A percentile compares a stretch with the other conserved stretches of the same genome.
These are phyloP conservation scores for Patiria pectinifera DNA, from an alignment of 53 echinoderm and acorn worm species.

Conservation along the genomic window DNA sequence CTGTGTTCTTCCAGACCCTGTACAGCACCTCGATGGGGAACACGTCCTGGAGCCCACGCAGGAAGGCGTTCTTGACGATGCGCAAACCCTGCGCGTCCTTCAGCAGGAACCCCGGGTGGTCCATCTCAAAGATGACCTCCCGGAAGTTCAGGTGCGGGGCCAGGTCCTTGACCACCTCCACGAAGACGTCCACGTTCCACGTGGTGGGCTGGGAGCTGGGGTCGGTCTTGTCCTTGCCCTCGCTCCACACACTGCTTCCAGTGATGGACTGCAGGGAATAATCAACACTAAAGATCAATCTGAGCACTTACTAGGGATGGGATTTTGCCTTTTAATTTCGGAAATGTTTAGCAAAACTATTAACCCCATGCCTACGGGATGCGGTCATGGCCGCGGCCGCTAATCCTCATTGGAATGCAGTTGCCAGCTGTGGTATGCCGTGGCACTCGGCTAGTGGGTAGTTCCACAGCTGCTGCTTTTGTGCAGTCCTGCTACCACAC, in stretches of 20 bases:
- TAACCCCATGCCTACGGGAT: too few relatives aligned
- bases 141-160: conserved; percentile 93
- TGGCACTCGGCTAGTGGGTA: too few relatives aligned
- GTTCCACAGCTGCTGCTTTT: too few relatives aligned
- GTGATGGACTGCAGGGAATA: conserved; percentile 67
- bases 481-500: too few relatives aligned
- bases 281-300: background rate
- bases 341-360: too few relatives aligned
- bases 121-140: conserved; percentile 89
- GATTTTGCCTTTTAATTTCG: too few relatives aligned
- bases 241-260: conserved; percentile 91
- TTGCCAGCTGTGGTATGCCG: too few relatives aligned
- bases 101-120: conserved; percentile 84
- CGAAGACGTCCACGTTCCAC: conserved; percentile 93
- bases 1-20: conserved; percentile 92
- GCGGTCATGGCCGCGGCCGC: too few relatives aligned
- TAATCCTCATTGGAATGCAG: too few relatives aligned
- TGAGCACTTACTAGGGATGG: too few relatives aligned
- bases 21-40: conserved; percentile 93
- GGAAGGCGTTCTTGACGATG: conserved; percentile 87
- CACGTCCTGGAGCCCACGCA: conserved; percentile 82
- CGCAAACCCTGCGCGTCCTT: conserved; percentile 83
- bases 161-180: conserved; percentile 85
- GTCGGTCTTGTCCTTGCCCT: conserved; percentile 87
- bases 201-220: conserved; percentile 69